Evolutionary conservation across 37 sponge, comb jelly and placozoan species (phyloP).

Genomic region (Haliclona indistincta): DNA sequence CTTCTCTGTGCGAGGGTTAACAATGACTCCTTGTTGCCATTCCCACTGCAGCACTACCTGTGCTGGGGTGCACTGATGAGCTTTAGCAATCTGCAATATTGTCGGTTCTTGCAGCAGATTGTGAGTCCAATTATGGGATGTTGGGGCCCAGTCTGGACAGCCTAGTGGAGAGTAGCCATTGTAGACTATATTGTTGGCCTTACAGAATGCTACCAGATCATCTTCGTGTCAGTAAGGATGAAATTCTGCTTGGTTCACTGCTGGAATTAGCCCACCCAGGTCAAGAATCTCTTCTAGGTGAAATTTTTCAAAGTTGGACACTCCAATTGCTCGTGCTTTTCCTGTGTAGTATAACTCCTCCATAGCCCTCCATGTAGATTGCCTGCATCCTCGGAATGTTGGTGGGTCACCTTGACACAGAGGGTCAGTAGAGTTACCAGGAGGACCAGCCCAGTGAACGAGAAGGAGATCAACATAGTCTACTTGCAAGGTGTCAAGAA

Average conservation of each 20-base stretch:
- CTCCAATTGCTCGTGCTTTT: slow-evolving; percentile 20
- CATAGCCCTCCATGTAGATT: slow-evolving; percentile 33
- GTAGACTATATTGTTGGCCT: slow-evolving; percentile 12
- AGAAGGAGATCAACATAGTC: slow-evolving; percentile 30
- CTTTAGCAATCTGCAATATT: slow-evolving; percentile 3
- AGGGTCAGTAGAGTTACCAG: no score
- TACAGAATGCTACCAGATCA: no score
- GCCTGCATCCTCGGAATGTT: slow-evolving; percentile 1
- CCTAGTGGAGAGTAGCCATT: slow-evolving; percentile 11
- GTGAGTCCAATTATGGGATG: not conserved
- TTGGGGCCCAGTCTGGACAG: slow-evolving; percentile 22
- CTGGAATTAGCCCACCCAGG: not conserved
- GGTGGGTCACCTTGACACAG: no score
- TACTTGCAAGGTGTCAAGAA: slow-evolving; percentile 3
- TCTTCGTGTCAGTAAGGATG: slow-evolving; percentile 31
- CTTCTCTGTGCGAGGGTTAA: slow-evolving; percentile 17
- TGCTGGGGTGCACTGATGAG: not conserved
- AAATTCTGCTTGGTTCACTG: slow-evolving; percentile 34
- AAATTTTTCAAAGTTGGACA: slow-evolving; percentile 25
- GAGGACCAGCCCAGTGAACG: slow-evolving; percentile 17
- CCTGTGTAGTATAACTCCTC: slow-evolving; percentile 21
- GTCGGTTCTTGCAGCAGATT: not conserved
- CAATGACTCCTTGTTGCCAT: slow-evolving; percentile 3
- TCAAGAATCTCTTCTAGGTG: slow-evolving; percentile 13
- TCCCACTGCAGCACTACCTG: slow-evolving; percentile 22